These are phyloP conservation scores for Neomonachus schauinslandi DNA, from an alignment of 2,113 vertebrate genomes.

Conservation along the genomic window DNA sequence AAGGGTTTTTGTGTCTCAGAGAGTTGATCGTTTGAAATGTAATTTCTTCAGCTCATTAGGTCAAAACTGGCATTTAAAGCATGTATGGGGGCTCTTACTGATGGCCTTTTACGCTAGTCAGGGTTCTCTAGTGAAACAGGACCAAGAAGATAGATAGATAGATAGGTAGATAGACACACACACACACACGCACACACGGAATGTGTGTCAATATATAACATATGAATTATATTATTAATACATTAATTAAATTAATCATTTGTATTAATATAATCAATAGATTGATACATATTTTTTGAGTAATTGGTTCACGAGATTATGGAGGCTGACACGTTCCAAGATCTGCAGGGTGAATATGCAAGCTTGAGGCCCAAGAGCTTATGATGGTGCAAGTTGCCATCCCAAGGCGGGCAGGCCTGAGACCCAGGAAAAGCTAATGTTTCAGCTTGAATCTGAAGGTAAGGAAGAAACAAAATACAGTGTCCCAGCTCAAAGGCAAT, in stretches of 20 bases:
- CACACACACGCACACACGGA: background rate
- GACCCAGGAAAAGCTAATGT: background rate
- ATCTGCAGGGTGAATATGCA: background rate
- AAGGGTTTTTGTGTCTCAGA: background rate
- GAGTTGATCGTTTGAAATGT: background rate
- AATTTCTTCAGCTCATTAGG: conserved; percentile 8
- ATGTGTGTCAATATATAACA: background rate
- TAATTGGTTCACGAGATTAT: background rate
- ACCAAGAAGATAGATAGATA: background rate
- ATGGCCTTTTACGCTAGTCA: background rate
- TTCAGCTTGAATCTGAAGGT: background rate
- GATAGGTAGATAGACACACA: background rate
- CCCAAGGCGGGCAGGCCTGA: background rate
- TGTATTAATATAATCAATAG: background rate
- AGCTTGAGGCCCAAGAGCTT: background rate
- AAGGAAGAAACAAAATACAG: background rate
- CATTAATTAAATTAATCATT: background rate
- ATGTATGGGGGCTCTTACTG: background rate
- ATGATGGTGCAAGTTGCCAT: background rate
- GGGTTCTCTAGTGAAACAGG: background rate
- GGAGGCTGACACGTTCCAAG: background rate
- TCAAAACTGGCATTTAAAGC: conserved; percentile 28
- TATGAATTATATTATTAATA: background rate
- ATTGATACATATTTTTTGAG: background rate
- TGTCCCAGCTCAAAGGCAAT: background rate